Conservation (phyloP, 2,113 vertebrate genomes). For the Machaerirhynchus nigripectus region DNA sequence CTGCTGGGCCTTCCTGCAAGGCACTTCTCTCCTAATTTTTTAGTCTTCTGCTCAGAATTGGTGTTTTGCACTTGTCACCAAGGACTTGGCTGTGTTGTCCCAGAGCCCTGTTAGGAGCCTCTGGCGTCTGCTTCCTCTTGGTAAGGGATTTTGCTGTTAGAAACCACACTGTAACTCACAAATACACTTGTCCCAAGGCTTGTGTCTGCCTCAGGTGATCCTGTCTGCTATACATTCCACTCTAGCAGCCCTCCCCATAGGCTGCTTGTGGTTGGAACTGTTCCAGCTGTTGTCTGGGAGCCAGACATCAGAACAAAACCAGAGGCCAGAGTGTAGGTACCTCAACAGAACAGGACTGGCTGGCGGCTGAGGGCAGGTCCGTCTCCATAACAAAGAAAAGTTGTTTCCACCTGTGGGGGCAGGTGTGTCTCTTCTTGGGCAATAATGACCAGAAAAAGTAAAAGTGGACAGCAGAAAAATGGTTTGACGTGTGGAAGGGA, state of each 20-base stretch:
- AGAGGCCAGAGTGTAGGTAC: background rate
- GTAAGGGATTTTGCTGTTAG: background rate
- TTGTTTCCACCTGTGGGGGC: background rate
- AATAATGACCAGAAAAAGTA: background rate
- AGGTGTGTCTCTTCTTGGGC: background rate
- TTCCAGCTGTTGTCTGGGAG: background rate
- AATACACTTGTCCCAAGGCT: background rate
- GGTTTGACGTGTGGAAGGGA: fast-evolving
- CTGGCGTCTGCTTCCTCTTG: background rate
- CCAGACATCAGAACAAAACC: fast-evolving
- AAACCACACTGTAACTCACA: background rate
- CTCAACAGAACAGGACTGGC: background rate
- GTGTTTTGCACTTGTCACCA: background rate
- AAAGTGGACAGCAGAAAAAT: background rate
- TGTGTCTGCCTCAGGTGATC: background rate
- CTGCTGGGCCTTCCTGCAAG: background rate
- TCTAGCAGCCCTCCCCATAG: fast-evolving
- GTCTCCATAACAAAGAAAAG: background rate
- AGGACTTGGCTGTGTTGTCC: background rate
- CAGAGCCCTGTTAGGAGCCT: background rate
- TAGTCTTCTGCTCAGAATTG: background rate
- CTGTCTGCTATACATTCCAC: background rate
- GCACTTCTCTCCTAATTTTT: background rate
- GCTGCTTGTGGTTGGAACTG: background rate
- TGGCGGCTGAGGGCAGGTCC: fast-evolving